A percentile compares a stretch with the other conserved stretches of the same genome.
Evolutionary conservation across 2,888 invertebrate species (phyloP).

Genomic region (Girardia tigrina): DNA sequence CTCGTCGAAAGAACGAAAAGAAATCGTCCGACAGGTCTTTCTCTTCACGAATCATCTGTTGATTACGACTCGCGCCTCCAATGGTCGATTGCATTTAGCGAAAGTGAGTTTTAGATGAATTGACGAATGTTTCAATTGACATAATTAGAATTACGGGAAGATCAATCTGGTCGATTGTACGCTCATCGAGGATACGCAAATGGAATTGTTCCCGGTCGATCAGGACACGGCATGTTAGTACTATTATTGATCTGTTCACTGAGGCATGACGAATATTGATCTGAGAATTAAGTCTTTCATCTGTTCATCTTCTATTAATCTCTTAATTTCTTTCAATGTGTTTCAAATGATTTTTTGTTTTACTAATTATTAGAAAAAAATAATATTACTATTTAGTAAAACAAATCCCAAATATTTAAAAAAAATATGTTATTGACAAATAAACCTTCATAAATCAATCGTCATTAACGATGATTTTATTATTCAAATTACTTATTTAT

Average conservation of each 20-base stretch:
- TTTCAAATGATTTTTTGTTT: no score
- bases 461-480: no score
- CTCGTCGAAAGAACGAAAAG: slow-evolving; percentile 55
- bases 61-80: slow-evolving; percentile 65
- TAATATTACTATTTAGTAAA: no score
- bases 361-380: no score
- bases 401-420: no score
- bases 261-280: neutral
- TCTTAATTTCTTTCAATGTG: no score
- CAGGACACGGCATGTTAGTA: slow-evolving; percentile 33
- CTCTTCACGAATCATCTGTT: slow-evolving; percentile 78
- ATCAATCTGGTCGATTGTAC: slow-evolving; percentile 70
- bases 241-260: neutral
- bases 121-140: slow-evolving; percentile 11
- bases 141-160: slow-evolving; percentile 59
- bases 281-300: neutral
- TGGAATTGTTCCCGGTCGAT: slow-evolving; percentile 43
- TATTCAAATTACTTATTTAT: no score
- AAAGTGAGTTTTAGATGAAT: slow-evolving; percentile 50
- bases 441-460: no score
- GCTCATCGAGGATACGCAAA: slow-evolving; percentile 68
- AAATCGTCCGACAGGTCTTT: slow-evolving; percentile 67
- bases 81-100: slow-evolving; percentile 69
- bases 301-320: no score
- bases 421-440: no score